A percentile compares a stretch with the other conserved stretches of the same genome.
These are phyloP conservation scores for Anas platyrhynchos DNA, from an alignment of 2,113 vertebrate genomes.

Conservation along the genomic window DNA sequence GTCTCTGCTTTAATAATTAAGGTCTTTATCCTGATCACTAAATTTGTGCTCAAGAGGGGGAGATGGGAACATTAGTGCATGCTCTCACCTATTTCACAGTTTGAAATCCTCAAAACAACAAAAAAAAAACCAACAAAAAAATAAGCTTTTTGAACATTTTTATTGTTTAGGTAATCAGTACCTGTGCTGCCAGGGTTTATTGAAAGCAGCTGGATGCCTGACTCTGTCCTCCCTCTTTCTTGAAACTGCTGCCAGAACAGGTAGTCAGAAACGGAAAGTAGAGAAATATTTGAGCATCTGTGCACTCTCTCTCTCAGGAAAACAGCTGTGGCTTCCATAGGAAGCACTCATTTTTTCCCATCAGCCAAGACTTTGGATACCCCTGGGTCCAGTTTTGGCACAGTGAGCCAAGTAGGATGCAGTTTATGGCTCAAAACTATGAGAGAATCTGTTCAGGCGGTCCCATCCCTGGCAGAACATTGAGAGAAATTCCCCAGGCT, in stretches of 20 bases:
- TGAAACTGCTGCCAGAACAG: conserved; percentile 81
- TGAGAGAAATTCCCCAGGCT: conserved; percentile 77
- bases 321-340: conserved; percentile 90
- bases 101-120: conserved; percentile 2
- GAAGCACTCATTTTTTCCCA: conserved; percentile 86
- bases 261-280: conserved; percentile 81
- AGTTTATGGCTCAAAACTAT: conserved; percentile 90
- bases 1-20: conserved; percentile 40
- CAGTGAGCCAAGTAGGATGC: conserved; percentile 82
- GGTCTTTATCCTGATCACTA: background rate
- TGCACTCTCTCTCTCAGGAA: conserved; percentile 77
- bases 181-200: conserved; percentile 73
- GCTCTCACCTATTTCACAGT: conserved; percentile 49
- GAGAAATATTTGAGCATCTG: conserved; percentile 78
- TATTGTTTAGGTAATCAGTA: conserved; percentile 51
- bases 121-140: conserved; percentile 10
- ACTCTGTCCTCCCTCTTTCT: conserved; percentile 54
- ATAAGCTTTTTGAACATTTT: conserved; percentile 41
- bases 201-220: conserved; percentile 78
- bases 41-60: background rate
- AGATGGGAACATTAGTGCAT: background rate
- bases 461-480: conserved; percentile 79
- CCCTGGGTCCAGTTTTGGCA: conserved; percentile 84
- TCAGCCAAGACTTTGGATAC: conserved; percentile 82
- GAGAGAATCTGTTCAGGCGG: conserved; percentile 72